A percentile compares a stretch with the other conserved stretches of the same genome.
Conservation (phyloP, 2,888 invertebrate species). For the Amphipyra tragopoginis region DNA sequence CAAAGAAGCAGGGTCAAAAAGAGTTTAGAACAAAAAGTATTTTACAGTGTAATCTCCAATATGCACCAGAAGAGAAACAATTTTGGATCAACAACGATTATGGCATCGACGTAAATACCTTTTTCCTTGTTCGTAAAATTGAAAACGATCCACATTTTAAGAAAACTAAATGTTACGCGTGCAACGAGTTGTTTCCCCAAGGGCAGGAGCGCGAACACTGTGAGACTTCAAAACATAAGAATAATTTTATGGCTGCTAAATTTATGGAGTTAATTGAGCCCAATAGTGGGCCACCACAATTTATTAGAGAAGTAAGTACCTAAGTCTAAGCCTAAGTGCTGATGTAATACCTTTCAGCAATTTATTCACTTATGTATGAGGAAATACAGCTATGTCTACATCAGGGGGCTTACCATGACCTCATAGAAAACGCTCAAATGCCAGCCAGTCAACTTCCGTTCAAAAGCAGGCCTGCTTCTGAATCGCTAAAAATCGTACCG, state of each 20-base stretch:
- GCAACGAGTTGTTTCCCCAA: slow-evolving; percentile 60
- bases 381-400: too few species aligned
- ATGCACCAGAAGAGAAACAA: slow-evolving; percentile 32
- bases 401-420: too few species aligned
- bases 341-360: background rate
- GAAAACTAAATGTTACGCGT: slow-evolving; percentile 70
- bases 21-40: slow-evolving; percentile 18
- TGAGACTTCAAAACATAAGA: slow-evolving; percentile 61
- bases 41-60: slow-evolving; percentile 26
- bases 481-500: too few species aligned
- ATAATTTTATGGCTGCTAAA: slow-evolving; percentile 61
- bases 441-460: too few species aligned
- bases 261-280: slow-evolving; percentile 46
- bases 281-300: slow-evolving; percentile 47
- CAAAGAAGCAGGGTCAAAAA: slow-evolving; percentile 33
- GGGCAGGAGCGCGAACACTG: slow-evolving; percentile 65
- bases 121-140: slow-evolving; percentile 61
- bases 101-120: slow-evolving; percentile 59
- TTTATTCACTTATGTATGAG: too few species aligned
- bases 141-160: slow-evolving; percentile 53
- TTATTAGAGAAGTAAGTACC: slow-evolving; percentile 73
- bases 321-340: too few species aligned
- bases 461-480: too few species aligned
- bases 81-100: slow-evolving; percentile 63
- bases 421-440: too few species aligned